Evolutionary conservation across 2,113 vertebrate genomes (phyloP), one percentile per base, ranked within the genome.

Genomic region (Fulmarus glacialis): DNA sequence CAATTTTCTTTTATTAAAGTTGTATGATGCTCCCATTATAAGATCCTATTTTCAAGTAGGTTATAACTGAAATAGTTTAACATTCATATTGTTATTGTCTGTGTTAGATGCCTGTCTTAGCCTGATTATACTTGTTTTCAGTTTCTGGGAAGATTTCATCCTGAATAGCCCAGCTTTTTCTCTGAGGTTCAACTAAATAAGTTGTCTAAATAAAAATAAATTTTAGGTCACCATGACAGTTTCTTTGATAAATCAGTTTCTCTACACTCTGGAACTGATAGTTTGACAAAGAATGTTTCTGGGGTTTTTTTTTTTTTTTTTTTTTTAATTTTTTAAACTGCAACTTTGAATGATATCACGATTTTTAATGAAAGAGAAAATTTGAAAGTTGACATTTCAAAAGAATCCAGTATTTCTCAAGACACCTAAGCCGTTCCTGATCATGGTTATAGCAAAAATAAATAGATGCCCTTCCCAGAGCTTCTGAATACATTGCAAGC

Each of bases 261-360:
- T 56, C 38, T 64, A 23, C 3, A 78, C 2, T n/a, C 7, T 52
- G 15, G 15, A 87, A 21, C 7, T 34, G 12, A 12, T 4, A 32
- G 4, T 53, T 91, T 63, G 12, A 36, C 56, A 59, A 66, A 23
- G 21, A 50, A 56, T 3, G 7, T 26, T 77, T 87, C 29, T 67
- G 2, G n/a, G n/a, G n/a, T n/a, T n/a, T n/a, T n/a, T n/a, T 3
- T 4, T 11, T 9, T 45, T 52, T 42, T 26, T 12, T 19, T 6
- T 55, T 38, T 75, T 72, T 40, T 45, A 45, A 19, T 19, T 59
- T 40, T 75, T 72, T 40, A 3, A 78, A 42, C 5, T 42, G 4
- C 4, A 55, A 26, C 5, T 84, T 77, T 43, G 34, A 82, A 43
- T 34, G 1, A 11, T 73, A 47, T 7, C 2, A 15, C 5, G 29